Conservation (phyloP, 1,140 invertebrate species). For the Globodera rostochiensis region DNA sequence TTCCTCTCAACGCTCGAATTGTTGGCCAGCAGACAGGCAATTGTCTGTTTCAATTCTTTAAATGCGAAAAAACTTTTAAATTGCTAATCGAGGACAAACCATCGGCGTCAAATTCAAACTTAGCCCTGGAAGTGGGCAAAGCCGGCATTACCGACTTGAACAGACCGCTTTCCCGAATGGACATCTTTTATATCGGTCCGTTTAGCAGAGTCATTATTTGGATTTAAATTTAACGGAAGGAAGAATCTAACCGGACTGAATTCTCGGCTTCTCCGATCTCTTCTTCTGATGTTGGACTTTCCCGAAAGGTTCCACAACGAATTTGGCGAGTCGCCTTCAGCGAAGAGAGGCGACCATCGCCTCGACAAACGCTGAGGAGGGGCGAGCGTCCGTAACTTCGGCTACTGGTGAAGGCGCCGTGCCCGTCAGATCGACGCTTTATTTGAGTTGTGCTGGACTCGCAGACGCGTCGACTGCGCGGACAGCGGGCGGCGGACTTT, state of each 20-base stretch:
- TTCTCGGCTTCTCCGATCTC: background rate
- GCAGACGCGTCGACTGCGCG: slow-evolving; percentile 69
- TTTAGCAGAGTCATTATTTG: too few relatives aligned
- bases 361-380: background rate
- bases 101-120: slow-evolving; percentile 42
- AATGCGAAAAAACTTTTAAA: background rate
- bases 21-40: slow-evolving; percentile 43
- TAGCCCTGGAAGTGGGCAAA: slow-evolving; percentile 54
- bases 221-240: too few relatives aligned
- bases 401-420: background rate
- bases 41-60: slow-evolving; percentile 21
- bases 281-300: too few relatives aligned
- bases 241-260: too few relatives aligned
- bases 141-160: slow-evolving; percentile 71
- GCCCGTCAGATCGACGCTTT: slow-evolving; percentile 39
- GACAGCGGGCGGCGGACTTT: slow-evolving; percentile 51
- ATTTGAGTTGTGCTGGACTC: slow-evolving; percentile 48
- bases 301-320: slow-evolving; percentile 44
- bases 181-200: slow-evolving; percentile 92
- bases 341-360: slow-evolving; percentile 21
- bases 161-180: slow-evolving; percentile 88
- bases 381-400: slow-evolving; percentile 2
- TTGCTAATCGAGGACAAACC: slow-evolving; percentile 35
- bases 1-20: slow-evolving; percentile 60
- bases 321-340: slow-evolving; percentile 31